Evolutionary conservation across 2,888 invertebrate genomes (phyloP), one percentile per base, ranked within the genome.

Genomic region (Gisinianus flammeolus): DNA sequence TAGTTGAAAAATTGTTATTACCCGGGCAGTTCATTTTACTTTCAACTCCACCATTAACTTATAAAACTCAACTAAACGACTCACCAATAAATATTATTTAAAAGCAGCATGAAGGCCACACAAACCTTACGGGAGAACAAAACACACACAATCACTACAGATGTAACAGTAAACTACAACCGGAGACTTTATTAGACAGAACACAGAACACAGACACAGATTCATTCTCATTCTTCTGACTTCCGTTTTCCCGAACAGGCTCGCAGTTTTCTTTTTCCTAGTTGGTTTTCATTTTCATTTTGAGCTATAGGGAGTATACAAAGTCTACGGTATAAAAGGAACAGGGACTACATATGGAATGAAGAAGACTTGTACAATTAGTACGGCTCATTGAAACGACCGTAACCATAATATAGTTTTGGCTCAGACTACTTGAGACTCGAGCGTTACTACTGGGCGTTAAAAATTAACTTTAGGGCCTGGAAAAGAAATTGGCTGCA

Each of bases 391-490:
- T 62, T 16, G 62, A 22, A 12, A 26, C 16, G 62, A 62, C 22
- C 26, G 28, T 26, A 8, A 52, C 54, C 22, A 26, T 22, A 24
- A 56, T 54, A 72, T 54, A 58, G 58, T 31, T 22, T 58, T 33
- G 62, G 24, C 62, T 8, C 24, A 12, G 62, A 26, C 62, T 54
- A 12, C 19, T 54, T 16, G 4, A 54, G 16, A 54, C 16, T n/a
- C n/a, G 4, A 5, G 54, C n/a, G 16, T 4, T 54, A 19, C 19
- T 3, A n/a, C n/a, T 3, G 33, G 31, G 58, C 12, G 72, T 71
- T 71, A 71, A 71, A 71, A 71, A 71, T 72, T 56, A 72, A 72
- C 56, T 72, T 72, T 72, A 56, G 58, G 58, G 72, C 56, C 58
- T 22, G 54, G n/a, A 58, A 70, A 72, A 71, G 71, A 71, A 56